Percentiles rank a stretch among this genome's conserved stretches.
These are phyloP conservation scores for Drosophila oshimai DNA, from an alignment of 1,140 invertebrate species.

Conservation along the genomic window DNA sequence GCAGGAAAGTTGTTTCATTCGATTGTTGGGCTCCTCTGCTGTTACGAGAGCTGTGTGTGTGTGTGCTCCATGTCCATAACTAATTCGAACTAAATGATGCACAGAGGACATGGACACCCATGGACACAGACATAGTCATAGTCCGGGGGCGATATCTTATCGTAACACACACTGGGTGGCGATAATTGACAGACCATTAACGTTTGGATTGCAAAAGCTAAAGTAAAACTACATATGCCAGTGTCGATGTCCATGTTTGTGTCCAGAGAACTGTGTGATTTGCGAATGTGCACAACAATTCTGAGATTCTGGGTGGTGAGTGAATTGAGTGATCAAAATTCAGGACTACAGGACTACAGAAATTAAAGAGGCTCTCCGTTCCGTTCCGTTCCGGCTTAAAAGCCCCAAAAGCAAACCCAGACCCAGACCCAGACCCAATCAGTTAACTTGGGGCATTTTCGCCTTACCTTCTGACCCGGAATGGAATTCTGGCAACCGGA, in stretches of 20 bases:
- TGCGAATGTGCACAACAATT: too few species aligned
- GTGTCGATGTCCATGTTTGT: neutral
- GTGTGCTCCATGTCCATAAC: slow-evolving; percentile 67
- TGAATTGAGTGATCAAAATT: neutral
- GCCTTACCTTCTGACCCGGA: slow-evolving; percentile 13
- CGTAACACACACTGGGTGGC: slow-evolving; percentile 79
- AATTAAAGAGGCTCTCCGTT: neutral
- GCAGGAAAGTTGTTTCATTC: slow-evolving; percentile 15
- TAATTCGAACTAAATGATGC: slow-evolving; percentile 79
- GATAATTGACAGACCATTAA: slow-evolving; percentile 81
- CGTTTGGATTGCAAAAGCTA: slow-evolving; percentile 74
- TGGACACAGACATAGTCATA: neutral
- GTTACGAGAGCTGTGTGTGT: slow-evolving; percentile 5
- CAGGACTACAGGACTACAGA: neutral
- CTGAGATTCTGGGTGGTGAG: too few species aligned
- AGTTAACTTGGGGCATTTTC: neutral
- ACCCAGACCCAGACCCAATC: neutral
- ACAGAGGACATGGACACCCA: slow-evolving; percentile 38
- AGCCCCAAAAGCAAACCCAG: neutral
- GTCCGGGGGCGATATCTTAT: slow-evolving; percentile 71
- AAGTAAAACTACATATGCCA: slow-evolving; percentile 22
- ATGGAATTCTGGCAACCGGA: slow-evolving; percentile 46
- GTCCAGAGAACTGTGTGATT: slow-evolving; percentile 9
- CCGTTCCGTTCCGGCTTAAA: neutral
- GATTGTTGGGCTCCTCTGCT: slow-evolving; percentile 9